Evolutionary conservation across 1,140 invertebrate species (phyloP), one percentile per base, ranked within the genome.

Genomic region (Eumaeus atala): DNA sequence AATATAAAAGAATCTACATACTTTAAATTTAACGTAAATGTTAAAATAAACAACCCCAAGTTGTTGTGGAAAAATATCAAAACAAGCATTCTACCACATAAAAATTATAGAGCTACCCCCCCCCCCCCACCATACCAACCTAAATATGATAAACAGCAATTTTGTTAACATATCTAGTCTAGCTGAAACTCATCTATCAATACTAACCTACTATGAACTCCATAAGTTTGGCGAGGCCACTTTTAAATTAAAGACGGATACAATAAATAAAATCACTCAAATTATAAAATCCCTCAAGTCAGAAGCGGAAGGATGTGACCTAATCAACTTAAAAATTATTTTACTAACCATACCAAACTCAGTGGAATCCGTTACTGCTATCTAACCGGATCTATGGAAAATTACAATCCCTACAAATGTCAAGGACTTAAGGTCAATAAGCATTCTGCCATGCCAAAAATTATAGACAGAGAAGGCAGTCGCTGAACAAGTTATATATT

Each of bases 41-140:
- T 54, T 37, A 60, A 67, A 42, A 17, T 56, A 42, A 52, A 61
- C 9, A 54, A 54, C 1, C 58, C 64, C 0, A 53, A 64, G 44
- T 34, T 49, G 6, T 33, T 70, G 14, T 70, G 61, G 67, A 52
- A 51, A 9, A 59, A 64, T 40, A n/a, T 18, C 58, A 42, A 64
- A 64, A 48, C 21, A 28, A 28, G 21, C 6, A 28, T 28, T 28
- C 2, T 48, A 28, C 53, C 56, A 7, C 3, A 2, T n/a, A 35
- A 36, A 6, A 51, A 9, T 21, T 28, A 28, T 28, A 28, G 21
- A 28, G 21, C 40, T 56, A 0, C 53, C 58, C 11, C 8, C 35
- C 0, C 53, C 58, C 11, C 8, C 35, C 0, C 33, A 56, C 17
- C 33, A 56, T 6, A 16, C 9, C n/a, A 36, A 61, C 34, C 49